Base-by-base conservation (phyloP, 92 coral and sea anemone genomes). In the Blastomussa wellsi region DNA sequence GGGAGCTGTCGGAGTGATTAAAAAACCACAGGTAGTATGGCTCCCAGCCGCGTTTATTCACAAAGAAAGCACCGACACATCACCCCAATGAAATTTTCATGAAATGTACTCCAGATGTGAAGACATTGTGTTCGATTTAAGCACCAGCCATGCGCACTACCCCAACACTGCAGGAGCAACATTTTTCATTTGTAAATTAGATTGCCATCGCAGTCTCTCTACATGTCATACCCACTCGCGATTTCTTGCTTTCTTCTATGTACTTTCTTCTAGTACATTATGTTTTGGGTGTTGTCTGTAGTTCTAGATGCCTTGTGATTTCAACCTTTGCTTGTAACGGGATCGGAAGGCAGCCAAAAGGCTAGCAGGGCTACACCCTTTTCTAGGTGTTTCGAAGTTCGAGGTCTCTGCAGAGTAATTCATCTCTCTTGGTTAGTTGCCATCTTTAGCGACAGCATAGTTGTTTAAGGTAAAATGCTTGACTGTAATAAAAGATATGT, bases 21-120 rank as follows among this genome's bases (percentile, higher is more conserved):
- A 62, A 74, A 74, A 83, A 13, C 87, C 81, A 38, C 81, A 83
- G 86, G 81, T 60, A 28, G 71, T 64, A 74, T 83, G 87, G 74
- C 74, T 73, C 52, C 81, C 87, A 83, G 87, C 87, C 80, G 94
- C 82, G 89, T 88, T 91, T 82, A 77, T 85, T 89, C 81, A 91
- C 94, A 91, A 91, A 91, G 92, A 79, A 72, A 80, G 86, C 72
- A 85, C 94, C 94, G 94, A 79, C 94, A 85, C 42, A 83, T 74
- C 79, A 59, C 80, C 74, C 60, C 81, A 75, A 44, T n/a, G 65
- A 83, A 57, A 73, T 38, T 69, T 59, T 39, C 64, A 64, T 42
- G 72, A 83, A 83, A 83, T 83, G 74, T 35, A 74, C 59, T 59
- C 71, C 87, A 83, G 87, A 83, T 83, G 87, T 83, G 41, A 24